These are phyloP conservation scores for Porites rus DNA, from an alignment of 92 coral and sea anemone species.

Conservation along the genomic window DNA sequence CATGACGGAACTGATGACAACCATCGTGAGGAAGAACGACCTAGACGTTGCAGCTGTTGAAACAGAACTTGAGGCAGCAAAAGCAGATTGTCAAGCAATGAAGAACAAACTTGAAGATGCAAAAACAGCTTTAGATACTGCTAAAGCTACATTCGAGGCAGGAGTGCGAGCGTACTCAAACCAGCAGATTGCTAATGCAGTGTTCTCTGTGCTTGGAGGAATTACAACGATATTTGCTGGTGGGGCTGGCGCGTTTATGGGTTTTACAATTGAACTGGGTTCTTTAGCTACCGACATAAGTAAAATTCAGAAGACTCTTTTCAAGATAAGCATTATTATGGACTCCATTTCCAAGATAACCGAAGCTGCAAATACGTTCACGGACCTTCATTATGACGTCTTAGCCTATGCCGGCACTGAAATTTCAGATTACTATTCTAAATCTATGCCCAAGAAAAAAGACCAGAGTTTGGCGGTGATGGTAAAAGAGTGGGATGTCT, in stretches of 20 bases:
- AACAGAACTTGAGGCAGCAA: conserved; percentile 39
- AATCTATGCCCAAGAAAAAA: conserved; percentile 41
- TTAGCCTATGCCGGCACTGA: conserved; percentile 43
- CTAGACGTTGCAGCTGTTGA: conserved; percentile 43
- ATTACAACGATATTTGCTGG: conserved; percentile 43
- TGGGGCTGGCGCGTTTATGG: conserved; percentile 39
- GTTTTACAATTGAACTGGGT: conserved; percentile 35
- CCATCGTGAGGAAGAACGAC: conserved; percentile 60
- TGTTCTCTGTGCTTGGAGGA: conserved; percentile 56
- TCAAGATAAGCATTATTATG: conserved; percentile 53
- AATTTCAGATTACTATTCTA: conserved; percentile 43
- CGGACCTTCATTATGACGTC: conserved; percentile 22
- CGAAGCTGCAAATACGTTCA: conserved; percentile 42
- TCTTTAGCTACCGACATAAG: conserved; percentile 23
- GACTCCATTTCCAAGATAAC: conserved; percentile 38
- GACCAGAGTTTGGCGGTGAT: conserved; percentile 56
- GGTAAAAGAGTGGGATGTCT: conserved; percentile 66
- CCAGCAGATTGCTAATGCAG: conserved; percentile 52
- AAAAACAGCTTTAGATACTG: conserved; percentile 23
- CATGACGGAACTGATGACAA: conserved; percentile 59
- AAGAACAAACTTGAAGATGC: conserved; percentile 46
- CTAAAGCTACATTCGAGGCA: conserved; percentile 39
- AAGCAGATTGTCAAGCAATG: conserved; percentile 31
- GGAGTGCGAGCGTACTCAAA: conserved; percentile 40
- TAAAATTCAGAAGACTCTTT: conserved; percentile 25